Evolutionary conservation across 2,888 invertebrate species (phyloP), one percentile per base, ranked within the genome.

Genomic region (Macrostomum cliftonense): DNA sequence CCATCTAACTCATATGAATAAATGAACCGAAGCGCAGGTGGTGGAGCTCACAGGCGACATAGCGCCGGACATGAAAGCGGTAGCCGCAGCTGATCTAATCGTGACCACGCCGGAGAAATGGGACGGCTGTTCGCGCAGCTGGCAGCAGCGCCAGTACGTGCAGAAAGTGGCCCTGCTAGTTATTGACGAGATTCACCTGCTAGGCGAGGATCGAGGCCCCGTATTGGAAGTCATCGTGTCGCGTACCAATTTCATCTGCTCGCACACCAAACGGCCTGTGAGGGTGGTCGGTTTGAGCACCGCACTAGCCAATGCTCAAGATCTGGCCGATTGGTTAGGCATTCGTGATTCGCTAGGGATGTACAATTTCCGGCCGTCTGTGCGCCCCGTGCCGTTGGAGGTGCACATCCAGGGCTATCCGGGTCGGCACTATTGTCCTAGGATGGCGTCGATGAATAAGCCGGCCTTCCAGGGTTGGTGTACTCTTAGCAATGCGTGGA

Each of bases 21-120:
- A n/a, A n/a, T n/a, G n/a, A n/a, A n/a, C n/a, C n/a, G n/a, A n/a
- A n/a, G n/a, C 13, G 13, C 40, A 40, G 56, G 88, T 97, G 0
- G 84, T 95, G 0, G 97, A 99, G 71, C 74, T 99, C 55, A 97
- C 97, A 42, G 95, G 95, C 63, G 82, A 84, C 65, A 82, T 85
- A 0, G 80, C 83, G 0, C 89, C 89, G 0, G 86, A 87, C 63
- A 78, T 82, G 49, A 74, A 79, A 52, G 81, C 86, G 0, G 86
- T 99, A 51, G 77, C 79, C 0, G 57, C 77, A 46, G 81, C 91
- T 0, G 81, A 85, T 65, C 80, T 99, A 1, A 95, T 99, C 57
- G 88, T 99, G 19, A 97, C 97, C 0, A 99, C 97, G 0, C 97
- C 97, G 0, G 97, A 99, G 72, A 99, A 99, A 69, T 99, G 97